phyloP scores from a whole-genome alignment of 2,888 invertebrate genomes.

The Pharmacophagus antenor region DNA sequence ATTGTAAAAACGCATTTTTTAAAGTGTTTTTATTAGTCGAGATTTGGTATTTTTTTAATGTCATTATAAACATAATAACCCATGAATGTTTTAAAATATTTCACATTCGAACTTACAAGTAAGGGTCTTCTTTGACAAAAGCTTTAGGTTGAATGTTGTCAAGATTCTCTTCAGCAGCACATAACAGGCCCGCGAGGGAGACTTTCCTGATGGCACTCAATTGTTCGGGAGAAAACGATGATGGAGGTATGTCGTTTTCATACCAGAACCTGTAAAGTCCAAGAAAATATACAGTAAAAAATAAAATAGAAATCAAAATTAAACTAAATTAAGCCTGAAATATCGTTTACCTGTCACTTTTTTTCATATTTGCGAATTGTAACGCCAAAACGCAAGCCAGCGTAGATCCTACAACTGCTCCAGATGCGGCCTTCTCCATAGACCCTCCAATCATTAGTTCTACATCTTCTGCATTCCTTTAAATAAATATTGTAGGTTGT shows the following conservation, averaged over 20 bases:
- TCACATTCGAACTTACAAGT: conserved; percentile 82
- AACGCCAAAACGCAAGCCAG: conserved; percentile 91
- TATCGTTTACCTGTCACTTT: conserved; percentile 84
- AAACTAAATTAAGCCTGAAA: not conserved
- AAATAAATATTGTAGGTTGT: not conserved
- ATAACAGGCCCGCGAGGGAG: conserved; percentile 89
- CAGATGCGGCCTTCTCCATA: conserved; percentile 88
- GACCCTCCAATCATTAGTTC: conserved; percentile 92
- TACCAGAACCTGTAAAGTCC: conserved; percentile 89
- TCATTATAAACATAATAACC: not conserved
- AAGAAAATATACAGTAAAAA: not conserved
- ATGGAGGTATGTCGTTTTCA: conserved; percentile 95
- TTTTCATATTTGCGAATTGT: conserved; percentile 90
- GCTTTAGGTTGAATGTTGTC: conserved; percentile 90
- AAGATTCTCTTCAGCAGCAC: conserved; percentile 86
- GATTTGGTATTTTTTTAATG: not conserved
- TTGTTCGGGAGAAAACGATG: conserved; percentile 88
- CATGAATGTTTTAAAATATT: too few relatives aligned
- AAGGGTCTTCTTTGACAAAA: conserved; percentile 92
- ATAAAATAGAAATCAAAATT: not conserved
- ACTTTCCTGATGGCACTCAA: conserved; percentile 90
- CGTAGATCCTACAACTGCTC: conserved; percentile 92
- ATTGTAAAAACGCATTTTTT: not conserved
- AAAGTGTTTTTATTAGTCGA: too few relatives aligned
- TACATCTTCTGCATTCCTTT: conserved; percentile 86